Percentiles rank a stretch among this genome's conserved stretches.
These are phyloP conservation scores for Poliocrania exsul DNA, from an alignment of 2,797 vertebrate genomes.

Conservation along the genomic window DNA sequence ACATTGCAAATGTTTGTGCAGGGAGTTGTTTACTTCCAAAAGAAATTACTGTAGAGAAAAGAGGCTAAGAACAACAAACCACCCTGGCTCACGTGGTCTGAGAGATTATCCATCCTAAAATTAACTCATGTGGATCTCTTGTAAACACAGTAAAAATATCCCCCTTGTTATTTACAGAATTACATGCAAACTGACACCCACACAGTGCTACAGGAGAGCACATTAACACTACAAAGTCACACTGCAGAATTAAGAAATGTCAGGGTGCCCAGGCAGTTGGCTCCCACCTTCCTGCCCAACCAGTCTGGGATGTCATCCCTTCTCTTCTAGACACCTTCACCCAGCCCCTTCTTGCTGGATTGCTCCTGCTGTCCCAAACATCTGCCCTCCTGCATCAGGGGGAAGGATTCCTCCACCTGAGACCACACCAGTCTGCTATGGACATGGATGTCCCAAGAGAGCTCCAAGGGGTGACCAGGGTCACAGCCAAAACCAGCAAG, in stretches of 20 bases:
- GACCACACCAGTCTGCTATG: not conserved
- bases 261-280: not conserved
- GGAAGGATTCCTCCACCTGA: not conserved
- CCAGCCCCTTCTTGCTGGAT: not conserved
- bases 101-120: not conserved
- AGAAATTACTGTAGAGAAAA: not conserved
- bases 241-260: not conserved
- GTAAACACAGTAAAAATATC: not conserved
- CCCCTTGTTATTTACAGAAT: not conserved
- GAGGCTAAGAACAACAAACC: not conserved
- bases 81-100: not conserved
- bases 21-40: slow-evolving; percentile 3
- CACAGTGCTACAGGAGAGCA: not conserved
- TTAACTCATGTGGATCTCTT: not conserved
- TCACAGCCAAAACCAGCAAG: not conserved
- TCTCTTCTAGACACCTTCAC: not conserved
- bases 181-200: not conserved
- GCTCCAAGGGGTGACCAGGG: not conserved
- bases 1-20: not conserved
- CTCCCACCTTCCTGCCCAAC: slow-evolving; percentile 3
- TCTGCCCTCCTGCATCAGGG: not conserved
- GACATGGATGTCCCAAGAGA: not conserved
- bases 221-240: slow-evolving; percentile 15
- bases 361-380: not conserved
- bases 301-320: not conserved